Evolutionary conservation across 1,140 invertebrate genomes (phyloP).

Genomic region (Heliconius melpomene): DNA sequence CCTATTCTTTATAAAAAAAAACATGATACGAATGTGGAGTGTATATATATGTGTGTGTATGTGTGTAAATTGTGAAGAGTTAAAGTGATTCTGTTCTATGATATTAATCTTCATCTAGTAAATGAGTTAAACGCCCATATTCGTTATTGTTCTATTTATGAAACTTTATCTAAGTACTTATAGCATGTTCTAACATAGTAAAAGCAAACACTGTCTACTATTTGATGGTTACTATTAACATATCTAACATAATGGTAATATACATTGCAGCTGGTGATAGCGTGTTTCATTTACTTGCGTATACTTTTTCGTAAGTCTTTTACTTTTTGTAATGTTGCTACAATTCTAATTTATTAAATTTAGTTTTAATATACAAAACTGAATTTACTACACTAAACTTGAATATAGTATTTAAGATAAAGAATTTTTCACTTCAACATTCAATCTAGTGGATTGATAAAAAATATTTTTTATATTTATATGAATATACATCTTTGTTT

Average conservation of each 20-base stretch:
- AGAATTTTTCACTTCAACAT: too few species aligned
- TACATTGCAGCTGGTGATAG: background rate
- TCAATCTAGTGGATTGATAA: too few species aligned
- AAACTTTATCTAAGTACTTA: slow-evolving; percentile 6
- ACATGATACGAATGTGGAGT: slow-evolving; percentile 8
- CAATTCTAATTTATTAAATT: too few species aligned
- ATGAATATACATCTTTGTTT: too few species aligned
- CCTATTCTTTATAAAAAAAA: background rate
- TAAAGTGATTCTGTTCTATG: slow-evolving; percentile 14
- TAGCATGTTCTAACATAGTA: background rate
- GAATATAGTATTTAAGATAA: too few species aligned
- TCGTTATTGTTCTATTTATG: slow-evolving; percentile 8
- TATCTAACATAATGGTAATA: background rate
- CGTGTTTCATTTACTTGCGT: background rate
- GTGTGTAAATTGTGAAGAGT: slow-evolving; percentile 3
- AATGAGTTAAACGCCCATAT: slow-evolving; percentile 11
- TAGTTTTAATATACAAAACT: too few species aligned
- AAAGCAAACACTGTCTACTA: background rate
- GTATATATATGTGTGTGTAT: slow-evolving; percentile 2
- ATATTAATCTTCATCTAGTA: slow-evolving; percentile 18
- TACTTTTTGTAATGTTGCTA: too few species aligned
- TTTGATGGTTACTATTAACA: background rate
- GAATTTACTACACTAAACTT: too few species aligned
- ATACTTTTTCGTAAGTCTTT: too few species aligned
- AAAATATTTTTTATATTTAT: too few species aligned